Percentiles rank a stretch among this genome's conserved stretches.
These are phyloP conservation scores for Macrochelys suwanniensis DNA, from an alignment of 2,797 vertebrate genomes.

Conservation along the genomic window DNA sequence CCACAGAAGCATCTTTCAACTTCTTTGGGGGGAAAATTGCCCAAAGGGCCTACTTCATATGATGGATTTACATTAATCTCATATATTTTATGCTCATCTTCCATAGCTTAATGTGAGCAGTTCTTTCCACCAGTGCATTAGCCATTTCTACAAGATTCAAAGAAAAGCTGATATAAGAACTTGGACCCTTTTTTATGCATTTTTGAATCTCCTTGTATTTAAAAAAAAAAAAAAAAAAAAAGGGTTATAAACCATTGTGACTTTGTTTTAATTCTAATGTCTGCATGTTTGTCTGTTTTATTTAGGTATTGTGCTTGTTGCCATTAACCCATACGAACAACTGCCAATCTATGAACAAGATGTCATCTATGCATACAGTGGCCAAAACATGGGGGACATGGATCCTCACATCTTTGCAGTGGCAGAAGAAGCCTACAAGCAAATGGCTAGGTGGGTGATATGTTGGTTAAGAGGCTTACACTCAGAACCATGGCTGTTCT, in stretches of 20 bases:
- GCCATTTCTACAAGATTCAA: background rate
- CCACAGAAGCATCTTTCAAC: too few relatives aligned
- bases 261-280: background rate
- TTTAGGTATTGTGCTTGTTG: conserved; percentile 95
- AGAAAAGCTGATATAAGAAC: background rate
- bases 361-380: conserved; percentile 96
- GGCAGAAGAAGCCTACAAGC: conserved; percentile 95
- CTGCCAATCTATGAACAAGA: conserved; percentile 96
- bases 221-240: rapidly evolving
- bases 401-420: conserved; percentile 98
- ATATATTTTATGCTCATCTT: background rate
- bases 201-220: background rate
- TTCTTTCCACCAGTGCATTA: background rate
- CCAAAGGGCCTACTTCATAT: background rate
- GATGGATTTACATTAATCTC: background rate
- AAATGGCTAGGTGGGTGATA: conserved; percentile 92
- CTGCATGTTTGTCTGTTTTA: background rate
- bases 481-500: rapidly evolving
- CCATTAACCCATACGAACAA: conserved; percentile 96
- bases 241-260: rapidly evolving
- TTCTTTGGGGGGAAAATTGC: background rate
- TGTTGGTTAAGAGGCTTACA: rapidly evolving
- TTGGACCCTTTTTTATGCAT: background rate
- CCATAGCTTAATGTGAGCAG: background rate
- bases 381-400: conserved; percentile 97